Evolutionary conservation across 2,888 invertebrate genomes (phyloP).

Genomic region (Diarsia rubi): DNA sequence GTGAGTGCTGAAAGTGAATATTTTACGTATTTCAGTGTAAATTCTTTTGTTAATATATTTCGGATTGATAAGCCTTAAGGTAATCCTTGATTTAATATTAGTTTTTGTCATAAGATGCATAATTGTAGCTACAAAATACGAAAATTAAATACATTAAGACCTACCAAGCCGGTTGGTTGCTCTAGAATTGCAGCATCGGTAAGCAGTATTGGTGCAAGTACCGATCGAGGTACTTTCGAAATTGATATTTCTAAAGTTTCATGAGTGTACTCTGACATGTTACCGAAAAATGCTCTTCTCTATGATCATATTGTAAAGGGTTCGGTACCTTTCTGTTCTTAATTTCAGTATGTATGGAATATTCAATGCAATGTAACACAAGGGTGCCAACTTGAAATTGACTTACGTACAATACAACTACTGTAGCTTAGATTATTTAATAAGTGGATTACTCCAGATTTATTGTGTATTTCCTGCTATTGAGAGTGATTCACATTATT

Average conservation of each 20-base stretch:
- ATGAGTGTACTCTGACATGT: conserved; percentile 8
- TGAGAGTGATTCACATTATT: conserved; percentile 26
- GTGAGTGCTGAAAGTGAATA: conserved; percentile 88
- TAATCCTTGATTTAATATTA: conserved; percentile 80
- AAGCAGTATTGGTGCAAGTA: conserved; percentile 54
- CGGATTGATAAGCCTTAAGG: conserved; percentile 86
- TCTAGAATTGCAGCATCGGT: conserved; percentile 59
- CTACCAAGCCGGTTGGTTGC: conserved; percentile 65
- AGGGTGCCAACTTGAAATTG: conserved; percentile 25
- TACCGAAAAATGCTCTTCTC: conserved; percentile 11
- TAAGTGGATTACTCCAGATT: conserved; percentile 17
- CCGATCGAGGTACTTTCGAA: conserved; percentile 23
- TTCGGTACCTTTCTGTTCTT: background rate
- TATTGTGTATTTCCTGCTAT: conserved; percentile 30
- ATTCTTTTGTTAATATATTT: conserved; percentile 81
- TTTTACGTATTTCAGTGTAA: conserved; percentile 84
- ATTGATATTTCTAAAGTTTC: conserved; percentile 12
- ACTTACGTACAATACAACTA: conserved; percentile 17
- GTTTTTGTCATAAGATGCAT: conserved; percentile 83
- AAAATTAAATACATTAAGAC: conserved; percentile 54
- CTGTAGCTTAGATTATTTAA: background rate
- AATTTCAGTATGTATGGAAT: background rate
- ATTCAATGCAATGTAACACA: conserved; percentile 29
- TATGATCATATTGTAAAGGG: background rate
- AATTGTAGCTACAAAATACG: conserved; percentile 46